Evolutionary conservation across 2,113 vertebrate genomes (phyloP).

Genomic region (Dunckerocampus dactyliophorus): DNA sequence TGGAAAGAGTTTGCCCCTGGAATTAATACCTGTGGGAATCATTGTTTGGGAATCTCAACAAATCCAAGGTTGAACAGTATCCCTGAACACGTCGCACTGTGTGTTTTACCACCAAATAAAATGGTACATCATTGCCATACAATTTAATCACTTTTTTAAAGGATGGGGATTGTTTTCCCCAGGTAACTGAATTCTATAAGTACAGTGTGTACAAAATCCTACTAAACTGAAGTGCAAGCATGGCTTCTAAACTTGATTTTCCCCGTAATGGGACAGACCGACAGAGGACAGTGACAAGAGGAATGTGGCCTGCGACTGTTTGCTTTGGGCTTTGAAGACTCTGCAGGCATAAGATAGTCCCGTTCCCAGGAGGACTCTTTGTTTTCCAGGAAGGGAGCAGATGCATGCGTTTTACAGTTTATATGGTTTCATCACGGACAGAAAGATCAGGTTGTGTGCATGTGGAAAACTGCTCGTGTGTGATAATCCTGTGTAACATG

Average conservation of each 20-base stretch:
- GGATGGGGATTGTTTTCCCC: too few species aligned
- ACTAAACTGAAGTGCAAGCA: neutral
- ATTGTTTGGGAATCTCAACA: too few species aligned
- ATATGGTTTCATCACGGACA: constrained; percentile 38
- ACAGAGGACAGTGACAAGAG: constrained; percentile 29
- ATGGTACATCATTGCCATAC: too few species aligned
- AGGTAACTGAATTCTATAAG: neutral
- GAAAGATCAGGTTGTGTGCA: constrained; percentile 30
- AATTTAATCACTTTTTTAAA: too few species aligned
- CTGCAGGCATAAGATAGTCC: constrained; percentile 15
- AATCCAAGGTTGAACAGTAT: too few species aligned
- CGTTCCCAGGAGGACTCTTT: constrained; percentile 26
- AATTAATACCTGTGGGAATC: too few species aligned
- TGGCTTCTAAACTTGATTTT: neutral
- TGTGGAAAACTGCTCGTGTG: constrained; percentile 24
- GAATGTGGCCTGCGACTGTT: constrained; percentile 37
- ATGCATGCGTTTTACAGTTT: constrained; percentile 38
- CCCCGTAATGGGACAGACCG: neutral
- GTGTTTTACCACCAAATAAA: too few species aligned
- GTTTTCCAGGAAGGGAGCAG: constrained; percentile 30
- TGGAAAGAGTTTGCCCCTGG: too few species aligned
- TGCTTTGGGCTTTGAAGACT: constrained; percentile 27
- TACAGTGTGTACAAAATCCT: neutral
- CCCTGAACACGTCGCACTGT: too few species aligned
- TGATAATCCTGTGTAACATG: constrained; percentile 20